Percentiles rank a stretch among this genome's conserved stretches.
phyloP scores from a whole-genome alignment of 2,888 invertebrate genomes.

The Carterocephalus palaemon region DNA sequence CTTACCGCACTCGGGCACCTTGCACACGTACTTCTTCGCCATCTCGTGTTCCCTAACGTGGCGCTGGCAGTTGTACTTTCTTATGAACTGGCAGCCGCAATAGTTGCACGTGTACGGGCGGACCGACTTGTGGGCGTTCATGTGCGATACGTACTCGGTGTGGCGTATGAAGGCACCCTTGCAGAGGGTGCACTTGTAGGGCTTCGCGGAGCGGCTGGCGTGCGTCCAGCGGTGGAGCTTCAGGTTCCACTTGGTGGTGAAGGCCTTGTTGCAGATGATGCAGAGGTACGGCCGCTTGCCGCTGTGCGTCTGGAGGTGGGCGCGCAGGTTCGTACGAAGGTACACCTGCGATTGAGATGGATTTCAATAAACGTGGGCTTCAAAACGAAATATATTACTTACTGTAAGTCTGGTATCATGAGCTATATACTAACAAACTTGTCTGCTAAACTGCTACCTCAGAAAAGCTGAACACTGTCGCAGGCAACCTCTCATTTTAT shows the following conservation, averaged over 20 bases:
- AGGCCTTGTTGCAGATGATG: constrained; percentile 89
- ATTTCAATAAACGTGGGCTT: too few species aligned
- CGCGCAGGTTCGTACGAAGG: constrained; percentile 87
- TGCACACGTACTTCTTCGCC: constrained; percentile 87
- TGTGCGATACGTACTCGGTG: constrained; percentile 88
- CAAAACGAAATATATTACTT: too few species aligned
- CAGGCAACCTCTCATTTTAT: too few species aligned
- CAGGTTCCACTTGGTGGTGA: constrained; percentile 94
- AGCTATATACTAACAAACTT: too few species aligned
- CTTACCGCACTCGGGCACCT: constrained; percentile 86
- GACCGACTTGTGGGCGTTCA: constrained; percentile 90
- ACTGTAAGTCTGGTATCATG: too few species aligned
- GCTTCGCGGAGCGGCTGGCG: constrained; percentile 88
- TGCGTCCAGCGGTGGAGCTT: constrained; percentile 94
- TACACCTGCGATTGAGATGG: constrained; percentile 80
- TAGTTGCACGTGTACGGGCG: constrained; percentile 93
- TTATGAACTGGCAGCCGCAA: constrained; percentile 92
- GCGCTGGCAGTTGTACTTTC: constrained; percentile 92
- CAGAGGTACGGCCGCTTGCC: constrained; percentile 88
- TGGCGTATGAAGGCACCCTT: constrained; percentile 91
- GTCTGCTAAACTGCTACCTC: too few species aligned
- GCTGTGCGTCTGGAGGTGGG: constrained; percentile 88
- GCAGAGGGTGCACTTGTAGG: constrained; percentile 90
- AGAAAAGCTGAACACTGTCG: too few species aligned
- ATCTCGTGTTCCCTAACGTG: constrained; percentile 90